Percentiles rank a stretch among this genome's conserved stretches.
Evolutionary conservation across 2,888 invertebrate species (phyloP).

Genomic region (Dromius quadrimaculatus): DNA sequence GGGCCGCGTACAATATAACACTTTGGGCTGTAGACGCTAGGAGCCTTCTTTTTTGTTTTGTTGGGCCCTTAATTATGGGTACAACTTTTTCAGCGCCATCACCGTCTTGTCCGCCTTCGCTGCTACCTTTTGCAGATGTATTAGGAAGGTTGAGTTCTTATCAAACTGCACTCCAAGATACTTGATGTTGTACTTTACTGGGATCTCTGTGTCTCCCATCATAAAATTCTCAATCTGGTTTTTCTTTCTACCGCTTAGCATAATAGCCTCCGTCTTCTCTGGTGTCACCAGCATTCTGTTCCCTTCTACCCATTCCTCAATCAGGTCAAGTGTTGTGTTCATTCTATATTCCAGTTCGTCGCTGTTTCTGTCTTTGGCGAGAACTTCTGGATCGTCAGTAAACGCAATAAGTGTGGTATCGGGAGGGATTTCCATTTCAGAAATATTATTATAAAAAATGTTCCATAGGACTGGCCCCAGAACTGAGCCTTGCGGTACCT

Average conservation of each 20-base stretch:
- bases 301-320: not conserved
- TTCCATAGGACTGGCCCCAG: constrained; percentile 15
- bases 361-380: not conserved
- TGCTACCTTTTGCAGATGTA: not conserved
- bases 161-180: constrained; percentile 7
- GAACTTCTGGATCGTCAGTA: constrained; percentile 7
- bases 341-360: not conserved
- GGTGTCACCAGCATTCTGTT: not conserved
- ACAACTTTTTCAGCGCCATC: not conserved
- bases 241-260: constrained; percentile 5
- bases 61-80: not conserved
- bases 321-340: not conserved
- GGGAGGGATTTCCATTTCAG: not conserved
- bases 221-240: not conserved
- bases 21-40: not conserved
- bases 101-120: not conserved
- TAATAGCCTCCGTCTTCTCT: constrained; percentile 4
- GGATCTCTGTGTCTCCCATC: not conserved
- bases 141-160: not conserved
- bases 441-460: constrained; percentile 2
- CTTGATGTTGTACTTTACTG: not conserved
- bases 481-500: constrained; percentile 11
- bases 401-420: not conserved
- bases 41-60: not conserved
- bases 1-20: not conserved